A percentile compares a stretch with the other conserved stretches of the same genome.
phyloP scores from a whole-genome alignment of 2,888 invertebrate genomes.

The Drosophila pullipes region DNA sequence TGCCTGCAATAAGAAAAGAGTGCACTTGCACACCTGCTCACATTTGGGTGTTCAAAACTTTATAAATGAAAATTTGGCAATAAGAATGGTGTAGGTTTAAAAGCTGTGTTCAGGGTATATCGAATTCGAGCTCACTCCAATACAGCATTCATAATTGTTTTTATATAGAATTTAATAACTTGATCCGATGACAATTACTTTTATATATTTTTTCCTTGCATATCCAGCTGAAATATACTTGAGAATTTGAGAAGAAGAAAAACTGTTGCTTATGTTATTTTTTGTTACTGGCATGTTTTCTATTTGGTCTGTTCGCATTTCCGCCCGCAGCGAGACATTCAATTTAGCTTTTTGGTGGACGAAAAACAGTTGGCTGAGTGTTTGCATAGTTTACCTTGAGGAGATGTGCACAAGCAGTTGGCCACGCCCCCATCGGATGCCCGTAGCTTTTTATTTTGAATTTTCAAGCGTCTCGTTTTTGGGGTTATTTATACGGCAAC shows the following conservation, averaged over 20 bases:
- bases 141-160: background rate
- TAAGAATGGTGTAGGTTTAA: background rate
- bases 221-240: background rate
- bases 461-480: conserved; percentile 44
- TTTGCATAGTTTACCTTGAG: conserved; percentile 57
- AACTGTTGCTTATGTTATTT: conserved; percentile 15
- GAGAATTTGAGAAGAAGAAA: background rate
- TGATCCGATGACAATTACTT: background rate
- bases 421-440: conserved; percentile 44
- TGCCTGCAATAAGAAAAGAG: background rate
- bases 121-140: background rate
- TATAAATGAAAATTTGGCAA: background rate
- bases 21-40: background rate
- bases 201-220: background rate
- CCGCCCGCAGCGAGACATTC: conserved; percentile 26
- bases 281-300: background rate
- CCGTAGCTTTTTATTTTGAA: conserved; percentile 52
- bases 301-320: conserved; percentile 31
- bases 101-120: background rate
- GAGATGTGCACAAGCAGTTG: conserved; percentile 29
- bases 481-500: conserved; percentile 74
- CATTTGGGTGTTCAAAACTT: background rate
- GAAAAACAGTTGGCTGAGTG: conserved; percentile 46
- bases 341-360: conserved; percentile 33
- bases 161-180: background rate